A percentile compares a stretch with the other conserved stretches of the same genome.
phyloP scores from a whole-genome alignment of 2,797 vertebrate genomes.

The Trichosurus vulpecula region DNA sequence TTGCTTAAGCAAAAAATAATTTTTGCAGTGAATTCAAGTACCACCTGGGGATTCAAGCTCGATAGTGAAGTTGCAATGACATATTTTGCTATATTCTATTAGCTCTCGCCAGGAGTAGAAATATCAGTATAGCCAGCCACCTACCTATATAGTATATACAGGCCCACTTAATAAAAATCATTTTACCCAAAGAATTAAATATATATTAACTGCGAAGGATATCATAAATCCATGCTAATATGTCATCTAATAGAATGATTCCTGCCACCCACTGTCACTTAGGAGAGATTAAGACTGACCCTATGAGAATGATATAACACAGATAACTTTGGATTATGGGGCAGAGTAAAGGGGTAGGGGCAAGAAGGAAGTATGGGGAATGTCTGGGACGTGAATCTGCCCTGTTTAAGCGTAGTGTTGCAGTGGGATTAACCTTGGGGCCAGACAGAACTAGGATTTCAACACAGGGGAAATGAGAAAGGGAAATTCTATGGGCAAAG shows the following conservation, averaged over 20 bases:
- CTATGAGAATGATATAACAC: neutral
- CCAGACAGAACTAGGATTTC: neutral
- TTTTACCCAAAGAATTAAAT: neutral
- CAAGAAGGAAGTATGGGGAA: neutral
- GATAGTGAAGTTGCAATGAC: constrained; percentile 64
- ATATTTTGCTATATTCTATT: constrained; percentile 10
- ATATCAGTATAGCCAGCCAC: neutral
- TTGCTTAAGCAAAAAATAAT: constrained; percentile 79
- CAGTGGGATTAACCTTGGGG: neutral
- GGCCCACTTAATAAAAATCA: constrained; percentile 17
- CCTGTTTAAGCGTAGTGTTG: neutral
- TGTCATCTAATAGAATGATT: neutral
- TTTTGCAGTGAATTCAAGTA: constrained; percentile 73
- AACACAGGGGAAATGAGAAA: neutral
- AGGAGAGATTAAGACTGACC: neutral
- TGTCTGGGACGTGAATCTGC: neutral
- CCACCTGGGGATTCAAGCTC: constrained; percentile 73
- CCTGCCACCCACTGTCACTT: neutral
- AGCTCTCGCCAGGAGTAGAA: constrained; percentile 7
- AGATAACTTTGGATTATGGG: neutral
- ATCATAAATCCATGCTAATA: constrained; percentile 24
- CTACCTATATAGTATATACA: constrained; percentile 18
- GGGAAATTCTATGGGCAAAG: neutral
- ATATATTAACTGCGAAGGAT: constrained; percentile 4
- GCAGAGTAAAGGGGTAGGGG: neutral